Conservation (phyloP, 2,888 invertebrate genomes). For the Druceiella hillmani region DNA sequence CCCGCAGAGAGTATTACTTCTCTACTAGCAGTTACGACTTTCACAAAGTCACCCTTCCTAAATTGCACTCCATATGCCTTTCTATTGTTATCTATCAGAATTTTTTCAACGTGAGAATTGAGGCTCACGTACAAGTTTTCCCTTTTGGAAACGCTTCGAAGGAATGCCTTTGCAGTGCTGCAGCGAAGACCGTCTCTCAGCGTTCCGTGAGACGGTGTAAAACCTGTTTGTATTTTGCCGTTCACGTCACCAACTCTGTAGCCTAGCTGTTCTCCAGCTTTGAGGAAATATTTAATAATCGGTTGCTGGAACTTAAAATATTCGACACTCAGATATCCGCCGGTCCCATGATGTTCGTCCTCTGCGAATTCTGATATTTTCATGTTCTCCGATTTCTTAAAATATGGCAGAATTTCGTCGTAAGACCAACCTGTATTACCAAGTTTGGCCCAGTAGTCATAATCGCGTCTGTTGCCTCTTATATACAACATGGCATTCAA, state of each 20-base stretch:
- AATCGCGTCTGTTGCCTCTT: slow-evolving; percentile 77
- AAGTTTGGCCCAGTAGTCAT: slow-evolving; percentile 74
- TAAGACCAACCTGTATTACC: slow-evolving; percentile 80
- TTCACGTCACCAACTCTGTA: slow-evolving; percentile 69
- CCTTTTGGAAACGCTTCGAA: slow-evolving; percentile 61
- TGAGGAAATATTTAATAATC: slow-evolving; percentile 61
- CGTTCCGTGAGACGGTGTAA: slow-evolving; percentile 72
- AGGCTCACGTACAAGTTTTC: slow-evolving; percentile 69
- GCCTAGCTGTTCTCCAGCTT: slow-evolving; percentile 64
- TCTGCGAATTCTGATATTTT: slow-evolving; percentile 54
- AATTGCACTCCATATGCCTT: slow-evolving; percentile 64
- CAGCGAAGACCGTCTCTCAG: slow-evolving; percentile 73
- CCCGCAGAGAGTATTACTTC: slow-evolving; percentile 87
- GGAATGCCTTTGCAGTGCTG: slow-evolving; percentile 77
- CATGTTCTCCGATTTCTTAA: slow-evolving; percentile 76
- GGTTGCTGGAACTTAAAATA: slow-evolving; percentile 65
- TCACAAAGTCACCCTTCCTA: slow-evolving; percentile 49
- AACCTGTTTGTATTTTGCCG: slow-evolving; percentile 73
- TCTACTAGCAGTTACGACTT: slow-evolving; percentile 55
- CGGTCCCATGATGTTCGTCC: slow-evolving; percentile 61
- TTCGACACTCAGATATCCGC: slow-evolving; percentile 71
- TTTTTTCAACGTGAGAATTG: slow-evolving; percentile 61
- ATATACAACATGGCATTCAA: slow-evolving; percentile 89
- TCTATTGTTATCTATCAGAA: slow-evolving; percentile 58
- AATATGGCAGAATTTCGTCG: slow-evolving; percentile 67